Percentiles rank a stretch among this genome's conserved stretches.
These are phyloP conservation scores for Trigoniulus corallinus DNA, from an alignment of 1,140 invertebrate species.

Conservation along the genomic window DNA sequence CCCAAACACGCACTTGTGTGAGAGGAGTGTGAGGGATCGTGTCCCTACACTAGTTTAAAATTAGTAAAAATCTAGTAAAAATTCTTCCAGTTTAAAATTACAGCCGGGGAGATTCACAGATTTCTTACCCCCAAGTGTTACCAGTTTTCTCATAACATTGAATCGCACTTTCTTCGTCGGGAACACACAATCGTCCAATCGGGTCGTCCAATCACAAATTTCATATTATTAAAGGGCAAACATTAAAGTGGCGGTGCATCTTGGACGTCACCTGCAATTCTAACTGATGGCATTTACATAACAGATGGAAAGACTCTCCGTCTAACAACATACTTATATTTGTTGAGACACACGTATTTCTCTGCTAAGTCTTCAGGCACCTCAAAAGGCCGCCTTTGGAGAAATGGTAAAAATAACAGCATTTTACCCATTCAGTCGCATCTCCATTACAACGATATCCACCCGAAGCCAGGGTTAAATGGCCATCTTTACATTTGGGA, in stretches of 20 bases:
- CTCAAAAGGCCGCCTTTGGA: slow-evolving; percentile 51
- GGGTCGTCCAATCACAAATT: too few relatives aligned
- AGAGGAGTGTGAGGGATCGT: too few relatives aligned
- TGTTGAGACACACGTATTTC: slow-evolving; percentile 39
- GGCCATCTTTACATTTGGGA: slow-evolving; percentile 54
- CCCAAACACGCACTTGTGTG: too few relatives aligned
- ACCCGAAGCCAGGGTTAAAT: too few relatives aligned
- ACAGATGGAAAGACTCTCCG: slow-evolving; percentile 35
- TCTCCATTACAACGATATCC: slow-evolving; percentile 67
- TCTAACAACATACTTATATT: slow-evolving; percentile 46
- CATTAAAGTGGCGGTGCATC: too few relatives aligned
- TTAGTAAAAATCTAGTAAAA: too few relatives aligned
- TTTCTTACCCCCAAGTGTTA: slow-evolving; percentile 43
- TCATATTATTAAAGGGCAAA: too few relatives aligned
- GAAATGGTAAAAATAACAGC: slow-evolving; percentile 50
- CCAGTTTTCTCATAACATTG: slow-evolving; percentile 67
- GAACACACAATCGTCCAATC: slow-evolving; percentile 40
- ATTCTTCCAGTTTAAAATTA: too few relatives aligned
- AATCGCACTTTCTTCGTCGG: slow-evolving; percentile 39
- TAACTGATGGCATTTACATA: not conserved
- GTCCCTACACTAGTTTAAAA: too few relatives aligned
- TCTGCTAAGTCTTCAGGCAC: slow-evolving; percentile 49
- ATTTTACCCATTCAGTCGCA: slow-evolving; percentile 81
- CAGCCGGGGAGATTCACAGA: slow-evolving; percentile 65
- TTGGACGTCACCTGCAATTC: slow-evolving; percentile 43